A percentile compares a stretch with the other conserved stretches of the same genome.
These are phyloP conservation scores for Drosophila insularis DNA, from an alignment of 1,140 invertebrate species.

Conservation along the genomic window DNA sequence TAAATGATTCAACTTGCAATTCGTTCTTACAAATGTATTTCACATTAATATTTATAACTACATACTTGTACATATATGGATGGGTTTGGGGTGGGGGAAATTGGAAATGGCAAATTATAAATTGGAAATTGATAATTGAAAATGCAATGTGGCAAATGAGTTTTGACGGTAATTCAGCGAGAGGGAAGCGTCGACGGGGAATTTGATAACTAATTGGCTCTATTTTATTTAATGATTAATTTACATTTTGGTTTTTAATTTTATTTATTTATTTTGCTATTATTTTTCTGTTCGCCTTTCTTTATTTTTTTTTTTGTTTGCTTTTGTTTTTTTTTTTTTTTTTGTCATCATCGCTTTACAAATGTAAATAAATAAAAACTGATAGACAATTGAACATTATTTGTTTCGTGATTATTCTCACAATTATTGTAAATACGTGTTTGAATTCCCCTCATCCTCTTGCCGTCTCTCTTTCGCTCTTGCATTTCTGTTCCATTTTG, in stretches of 20 bases:
- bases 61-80: background rate
- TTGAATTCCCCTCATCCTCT: background rate
- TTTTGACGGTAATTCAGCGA: background rate
- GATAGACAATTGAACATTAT: constrained; percentile 4
- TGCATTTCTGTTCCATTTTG: background rate
- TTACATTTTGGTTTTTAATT: background rate
- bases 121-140: background rate
- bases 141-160: background rate
- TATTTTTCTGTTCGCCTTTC: no score
- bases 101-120: no score
- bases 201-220: background rate
- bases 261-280: no score
- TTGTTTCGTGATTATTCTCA: background rate
- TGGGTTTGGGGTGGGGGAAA: no score
- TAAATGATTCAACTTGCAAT: background rate
- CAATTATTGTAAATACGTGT: background rate
- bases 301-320: no score
- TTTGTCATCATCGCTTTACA: no score
- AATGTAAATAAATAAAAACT: background rate
- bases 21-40: background rate
- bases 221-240: background rate
- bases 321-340: no score
- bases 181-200: no score
- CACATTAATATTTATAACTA: background rate
- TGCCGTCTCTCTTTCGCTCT: background rate